phyloP scores from a whole-genome alignment of 2,888 invertebrate genomes.

The Branchellion lobata region DNA sequence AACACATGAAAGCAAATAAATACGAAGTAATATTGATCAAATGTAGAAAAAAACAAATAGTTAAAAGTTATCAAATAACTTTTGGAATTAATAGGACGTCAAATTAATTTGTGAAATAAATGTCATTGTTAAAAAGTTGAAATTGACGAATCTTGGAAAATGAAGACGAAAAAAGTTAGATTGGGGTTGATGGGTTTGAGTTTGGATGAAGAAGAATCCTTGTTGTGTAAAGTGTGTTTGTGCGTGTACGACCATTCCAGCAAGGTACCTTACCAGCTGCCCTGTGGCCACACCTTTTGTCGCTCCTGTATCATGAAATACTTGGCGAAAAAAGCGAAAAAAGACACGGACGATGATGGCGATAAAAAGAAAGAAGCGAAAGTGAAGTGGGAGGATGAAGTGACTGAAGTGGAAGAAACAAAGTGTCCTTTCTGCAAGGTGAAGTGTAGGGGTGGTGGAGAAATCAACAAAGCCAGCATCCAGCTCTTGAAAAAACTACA shows the following conservation, averaged over 20 bases:
- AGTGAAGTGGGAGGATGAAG: not conserved
- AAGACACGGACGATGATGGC: not conserved
- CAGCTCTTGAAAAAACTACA: not conserved
- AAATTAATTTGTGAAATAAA: too few relatives aligned
- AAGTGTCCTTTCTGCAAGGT: constrained; percentile 27
- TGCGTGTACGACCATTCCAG: not conserved
- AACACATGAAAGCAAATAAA: too few relatives aligned
- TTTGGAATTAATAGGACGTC: too few relatives aligned
- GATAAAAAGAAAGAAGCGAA: not conserved
- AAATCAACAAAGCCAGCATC: not conserved
- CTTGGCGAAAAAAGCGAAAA: not conserved
- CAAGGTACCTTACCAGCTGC: constrained; percentile 3
- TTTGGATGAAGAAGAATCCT: constrained; percentile 14
- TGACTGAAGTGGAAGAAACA: not conserved
- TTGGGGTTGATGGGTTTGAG: not conserved
- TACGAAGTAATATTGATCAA: too few relatives aligned
- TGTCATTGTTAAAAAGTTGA: too few relatives aligned
- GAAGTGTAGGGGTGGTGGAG: not conserved
- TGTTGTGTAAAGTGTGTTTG: constrained; percentile 35
- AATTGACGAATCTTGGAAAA: not conserved
- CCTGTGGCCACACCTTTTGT: constrained; percentile 25
- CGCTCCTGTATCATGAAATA: constrained; percentile 14
- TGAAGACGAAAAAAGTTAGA: not conserved
- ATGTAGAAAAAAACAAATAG: too few relatives aligned
- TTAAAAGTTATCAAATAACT: too few relatives aligned